These are phyloP conservation scores for Tyrophagus putrescentiae DNA, from an alignment of 1,140 invertebrate species.

Conservation along the genomic window DNA sequence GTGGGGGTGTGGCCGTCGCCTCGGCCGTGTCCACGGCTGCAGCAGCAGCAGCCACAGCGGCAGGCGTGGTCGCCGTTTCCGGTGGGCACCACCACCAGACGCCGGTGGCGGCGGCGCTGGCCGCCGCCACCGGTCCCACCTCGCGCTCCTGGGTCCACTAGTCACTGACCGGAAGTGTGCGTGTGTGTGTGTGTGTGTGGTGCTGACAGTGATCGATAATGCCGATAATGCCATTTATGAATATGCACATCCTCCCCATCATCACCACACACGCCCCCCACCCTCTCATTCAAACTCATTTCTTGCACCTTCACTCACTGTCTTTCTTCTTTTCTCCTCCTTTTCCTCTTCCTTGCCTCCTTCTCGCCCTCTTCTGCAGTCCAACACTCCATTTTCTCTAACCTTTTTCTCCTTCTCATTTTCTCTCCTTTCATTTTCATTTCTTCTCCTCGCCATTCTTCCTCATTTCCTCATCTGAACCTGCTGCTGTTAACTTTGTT, in stretches of 20 bases:
- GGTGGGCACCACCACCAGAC: not conserved
- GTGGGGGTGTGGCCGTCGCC: too few species aligned
- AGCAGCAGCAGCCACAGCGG: not conserved
- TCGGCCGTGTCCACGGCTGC: not conserved
- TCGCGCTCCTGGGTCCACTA: constrained; percentile 18
- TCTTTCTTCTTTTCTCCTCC: not conserved
- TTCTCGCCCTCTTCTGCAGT: not conserved
- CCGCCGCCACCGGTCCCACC: not conserved
- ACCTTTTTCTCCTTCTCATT: too few species aligned
- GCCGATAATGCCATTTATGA: not conserved
- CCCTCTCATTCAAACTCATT: not conserved
- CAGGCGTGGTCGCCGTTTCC: too few species aligned
- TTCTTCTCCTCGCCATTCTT: too few species aligned
- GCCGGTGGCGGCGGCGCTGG: not conserved
- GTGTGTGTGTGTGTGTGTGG: not conserved
- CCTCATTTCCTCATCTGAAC: too few species aligned
- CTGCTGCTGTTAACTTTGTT: too few species aligned
- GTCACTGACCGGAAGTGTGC: not conserved
- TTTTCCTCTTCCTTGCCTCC: not conserved
- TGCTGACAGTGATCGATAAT: constrained; percentile 2
- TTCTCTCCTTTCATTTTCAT: too few species aligned
- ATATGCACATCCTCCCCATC: not conserved
- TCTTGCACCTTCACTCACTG: not conserved
- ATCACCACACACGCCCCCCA: not conserved
- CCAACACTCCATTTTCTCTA: not conserved